A percentile compares a stretch with the other conserved stretches of the same genome.
These are phyloP conservation scores for Euplagia quadripunctaria DNA, from an alignment of 2,888 invertebrate genomes.

Conservation along the genomic window DNA sequence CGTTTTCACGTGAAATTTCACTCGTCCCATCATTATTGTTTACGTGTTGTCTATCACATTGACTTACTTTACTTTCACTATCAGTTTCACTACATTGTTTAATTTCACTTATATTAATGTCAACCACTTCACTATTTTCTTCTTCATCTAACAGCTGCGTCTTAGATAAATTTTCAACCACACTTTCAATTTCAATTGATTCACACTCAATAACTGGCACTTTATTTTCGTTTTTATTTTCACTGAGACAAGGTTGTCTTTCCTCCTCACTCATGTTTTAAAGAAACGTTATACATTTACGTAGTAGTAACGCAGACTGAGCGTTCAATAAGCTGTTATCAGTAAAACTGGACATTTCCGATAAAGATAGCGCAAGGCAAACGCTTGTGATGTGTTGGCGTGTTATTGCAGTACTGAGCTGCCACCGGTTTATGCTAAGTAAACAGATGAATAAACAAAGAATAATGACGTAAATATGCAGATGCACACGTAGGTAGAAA, in stretches of 20 bases:
- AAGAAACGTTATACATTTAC: conserved; percentile 26
- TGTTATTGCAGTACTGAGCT: conserved; percentile 57
- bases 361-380: conserved; percentile 62
- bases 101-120: conserved; percentile 17
- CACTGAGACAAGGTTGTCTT: conserved; percentile 51
- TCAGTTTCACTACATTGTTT: conserved; percentile 11
- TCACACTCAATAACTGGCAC: conserved; percentile 32
- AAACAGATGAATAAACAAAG: conserved; percentile 69
- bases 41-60: conserved; percentile 14
- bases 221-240: conserved; percentile 42
- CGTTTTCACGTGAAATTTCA: conserved; percentile 26
- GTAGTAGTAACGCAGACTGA: conserved; percentile 37
- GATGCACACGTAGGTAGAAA: conserved; percentile 24
- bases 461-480: conserved; percentile 44
- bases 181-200: conserved; percentile 25
- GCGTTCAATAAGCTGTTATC: conserved; percentile 56
- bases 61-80: conserved; percentile 21
- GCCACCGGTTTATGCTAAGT: conserved; percentile 65
- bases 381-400: conserved; percentile 51
- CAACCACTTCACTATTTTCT: conserved; percentile 29
- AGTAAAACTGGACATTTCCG: conserved; percentile 58
- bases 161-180: conserved; percentile 29
- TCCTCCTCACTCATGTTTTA: conserved; percentile 71
- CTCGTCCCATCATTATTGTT: conserved; percentile 18
- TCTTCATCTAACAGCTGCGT: conserved; percentile 33